These are phyloP conservation scores for Liopterus haemorrhoidalis DNA, from an alignment of 2,888 invertebrate genomes.

Conservation along the genomic window DNA sequence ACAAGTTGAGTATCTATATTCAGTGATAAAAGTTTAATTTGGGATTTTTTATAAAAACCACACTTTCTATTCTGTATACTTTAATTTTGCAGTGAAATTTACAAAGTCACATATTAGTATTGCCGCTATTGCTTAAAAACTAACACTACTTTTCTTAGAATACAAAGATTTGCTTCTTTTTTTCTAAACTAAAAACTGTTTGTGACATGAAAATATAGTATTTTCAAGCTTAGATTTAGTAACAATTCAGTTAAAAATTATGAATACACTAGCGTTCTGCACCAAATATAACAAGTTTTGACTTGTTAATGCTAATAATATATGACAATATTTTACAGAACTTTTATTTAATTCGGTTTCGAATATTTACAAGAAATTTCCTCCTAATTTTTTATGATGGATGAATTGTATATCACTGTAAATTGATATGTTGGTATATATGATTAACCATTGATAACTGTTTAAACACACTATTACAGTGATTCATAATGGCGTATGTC, in stretches of 20 bases:
- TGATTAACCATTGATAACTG: no score
- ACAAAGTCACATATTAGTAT: no score
- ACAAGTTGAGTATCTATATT: no score
- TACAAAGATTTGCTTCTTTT: background rate
- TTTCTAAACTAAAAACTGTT: no score
- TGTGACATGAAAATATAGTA: no score
- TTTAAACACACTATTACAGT: background rate
- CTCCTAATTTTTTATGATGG: no score
- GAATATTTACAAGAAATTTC: background rate
- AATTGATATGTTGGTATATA: no score
- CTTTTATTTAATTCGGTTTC: background rate
- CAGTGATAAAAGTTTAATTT: no score
- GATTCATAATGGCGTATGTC: background rate
- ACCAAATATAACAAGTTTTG: background rate
- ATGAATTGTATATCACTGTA: no score
- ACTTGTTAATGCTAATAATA: background rate
- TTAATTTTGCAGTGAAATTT: no score
- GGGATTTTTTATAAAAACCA: no score
- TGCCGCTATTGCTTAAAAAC: conserved; percentile 7
- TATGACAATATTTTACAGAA: background rate
- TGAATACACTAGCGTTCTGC: background rate
- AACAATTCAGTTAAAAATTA: conserved; percentile 1
- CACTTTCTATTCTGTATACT: no score
- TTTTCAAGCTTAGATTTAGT: background rate
- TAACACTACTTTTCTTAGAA: conserved; percentile 11